Conservation (phyloP, 2,888 invertebrate species). For the Lymantria monacha region DNA sequence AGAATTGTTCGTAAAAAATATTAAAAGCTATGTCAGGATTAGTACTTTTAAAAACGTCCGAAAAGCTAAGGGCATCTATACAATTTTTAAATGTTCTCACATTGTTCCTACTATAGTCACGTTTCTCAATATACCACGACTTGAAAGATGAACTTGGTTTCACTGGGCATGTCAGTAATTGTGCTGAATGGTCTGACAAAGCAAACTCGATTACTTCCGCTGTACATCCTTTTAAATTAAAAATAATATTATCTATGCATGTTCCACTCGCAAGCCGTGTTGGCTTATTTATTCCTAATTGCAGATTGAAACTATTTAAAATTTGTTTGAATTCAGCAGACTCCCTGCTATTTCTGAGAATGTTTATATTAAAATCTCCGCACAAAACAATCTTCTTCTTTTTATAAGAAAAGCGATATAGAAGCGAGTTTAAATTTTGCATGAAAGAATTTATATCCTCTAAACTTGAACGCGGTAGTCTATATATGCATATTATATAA, state of each 20-base stretch:
- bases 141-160: background rate
- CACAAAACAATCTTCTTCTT: background rate
- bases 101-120: background rate
- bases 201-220: background rate
- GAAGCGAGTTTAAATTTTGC: background rate
- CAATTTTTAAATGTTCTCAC: background rate
- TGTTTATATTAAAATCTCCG: background rate
- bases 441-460: background rate
- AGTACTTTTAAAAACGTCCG: background rate
- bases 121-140: background rate
- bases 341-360: background rate
- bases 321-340: background rate
- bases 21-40: background rate
- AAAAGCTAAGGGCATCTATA: background rate
- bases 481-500: constrained; percentile 6
- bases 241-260: background rate
- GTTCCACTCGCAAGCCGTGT: constrained; percentile 1
- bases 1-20: background rate
- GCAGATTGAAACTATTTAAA: background rate
- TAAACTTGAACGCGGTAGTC: background rate
- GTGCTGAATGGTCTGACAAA: background rate
- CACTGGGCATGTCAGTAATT: background rate
- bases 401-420: background rate
- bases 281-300: background rate
- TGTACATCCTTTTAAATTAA: background rate